Evolutionary conservation across 2,113 vertebrate genomes (phyloP), one percentile per base, ranked within the genome.

Genomic region (Phasianus colchicus): DNA sequence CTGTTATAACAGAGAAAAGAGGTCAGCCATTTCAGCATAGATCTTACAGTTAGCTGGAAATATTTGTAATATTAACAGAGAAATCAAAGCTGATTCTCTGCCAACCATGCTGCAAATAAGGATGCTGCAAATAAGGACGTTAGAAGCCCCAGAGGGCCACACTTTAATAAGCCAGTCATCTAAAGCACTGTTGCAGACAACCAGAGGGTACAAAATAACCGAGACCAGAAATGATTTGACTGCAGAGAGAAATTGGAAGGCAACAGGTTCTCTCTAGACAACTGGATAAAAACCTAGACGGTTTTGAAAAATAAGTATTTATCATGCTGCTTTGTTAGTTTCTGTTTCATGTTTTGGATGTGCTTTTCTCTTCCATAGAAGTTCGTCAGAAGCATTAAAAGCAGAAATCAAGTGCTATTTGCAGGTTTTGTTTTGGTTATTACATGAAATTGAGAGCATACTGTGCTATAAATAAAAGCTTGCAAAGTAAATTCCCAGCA

Each of bases 381-480:
- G 83, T 86, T 94, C 76, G 79, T 80, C 60, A 80, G 77, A 81
- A 94, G 82, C 52, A 69, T 83, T 91, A 91, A 77, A 91, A 95
- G 89, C 75, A 78, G 67, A 91, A 93, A 89, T 27, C 0, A 7
- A 93, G 81, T 69, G 77, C 72, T 96, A 12, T 94, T 90, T 81
- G 32, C 73, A 96, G 86, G 5, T 77, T 95, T 89, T 22, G 47
- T 32, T 94, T 96, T 95, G 89, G 86, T 96, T 95, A 71, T 85
- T 88, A 11, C 67, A 30, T 85, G 83, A 89, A 90, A 91, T 74
- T 65, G 66, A 79, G 50, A 96, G 57, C 89, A 48, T 70, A 81
- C 86, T 95, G 92, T 82, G 93, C 89, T 81, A 60, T 67, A 96
- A 93, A 97, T 95, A 96, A 96, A 96, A 96, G 79, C 93, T 88